phyloP scores from a whole-genome alignment of 2,888 invertebrate genomes.

The Apamea monoglypha region DNA sequence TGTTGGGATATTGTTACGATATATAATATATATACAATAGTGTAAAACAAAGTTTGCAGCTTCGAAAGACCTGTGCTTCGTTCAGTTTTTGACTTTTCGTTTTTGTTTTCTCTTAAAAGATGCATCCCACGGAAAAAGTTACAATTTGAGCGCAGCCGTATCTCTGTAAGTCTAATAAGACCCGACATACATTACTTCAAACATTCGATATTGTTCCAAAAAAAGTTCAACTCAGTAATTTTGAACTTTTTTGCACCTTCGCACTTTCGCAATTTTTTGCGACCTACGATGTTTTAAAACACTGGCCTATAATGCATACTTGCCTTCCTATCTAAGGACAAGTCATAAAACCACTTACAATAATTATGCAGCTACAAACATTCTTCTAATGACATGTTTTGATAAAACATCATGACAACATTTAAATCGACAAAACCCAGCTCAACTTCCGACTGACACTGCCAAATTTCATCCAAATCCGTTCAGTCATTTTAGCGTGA shows the following conservation, averaged over 20 bases:
- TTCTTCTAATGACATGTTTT: not conserved
- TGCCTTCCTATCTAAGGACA: not conserved
- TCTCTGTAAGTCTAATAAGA: too few relatives aligned
- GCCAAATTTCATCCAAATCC: too few relatives aligned
- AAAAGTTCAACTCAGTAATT: too few relatives aligned
- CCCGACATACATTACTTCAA: too few relatives aligned
- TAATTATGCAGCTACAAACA: not conserved
- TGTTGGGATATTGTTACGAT: not conserved
- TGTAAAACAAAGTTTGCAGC: not conserved
- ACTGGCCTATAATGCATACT: not conserved
- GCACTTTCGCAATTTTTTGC: too few relatives aligned
- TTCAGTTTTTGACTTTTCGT: too few relatives aligned
- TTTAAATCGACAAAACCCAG: constrained; percentile 1
- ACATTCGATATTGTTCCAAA: too few relatives aligned
- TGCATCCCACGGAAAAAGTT: too few relatives aligned
- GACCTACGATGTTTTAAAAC: not conserved
- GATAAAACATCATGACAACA: not conserved
- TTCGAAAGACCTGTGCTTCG: not conserved
- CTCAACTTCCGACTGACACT: not conserved
- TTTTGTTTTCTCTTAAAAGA: too few relatives aligned
- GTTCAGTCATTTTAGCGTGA: too few relatives aligned
- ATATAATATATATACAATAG: not conserved
- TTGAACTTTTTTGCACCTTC: too few relatives aligned
- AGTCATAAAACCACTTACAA: not conserved
- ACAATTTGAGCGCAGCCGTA: too few relatives aligned